Conservation (phyloP, 2,113 vertebrate species). For the Pungitius pungitius region DNA sequence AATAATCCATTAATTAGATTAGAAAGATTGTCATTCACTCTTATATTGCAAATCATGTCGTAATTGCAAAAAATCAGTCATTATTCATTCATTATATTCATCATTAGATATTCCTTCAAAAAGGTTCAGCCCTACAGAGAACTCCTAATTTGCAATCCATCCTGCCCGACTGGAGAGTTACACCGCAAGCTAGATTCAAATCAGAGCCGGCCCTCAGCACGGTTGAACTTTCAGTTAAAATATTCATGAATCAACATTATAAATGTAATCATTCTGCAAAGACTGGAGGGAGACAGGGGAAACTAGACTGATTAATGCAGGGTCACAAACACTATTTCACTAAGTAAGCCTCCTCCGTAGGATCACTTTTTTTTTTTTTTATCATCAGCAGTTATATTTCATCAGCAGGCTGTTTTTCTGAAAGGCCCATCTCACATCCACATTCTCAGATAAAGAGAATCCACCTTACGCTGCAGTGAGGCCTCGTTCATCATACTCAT, state of each 20-base stretch:
- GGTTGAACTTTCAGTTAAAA: conserved; percentile 44
- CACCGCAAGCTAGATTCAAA: conserved; percentile 25
- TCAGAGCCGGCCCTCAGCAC: conserved; percentile 18
- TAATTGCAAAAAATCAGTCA: not conserved
- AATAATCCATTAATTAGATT: no score
- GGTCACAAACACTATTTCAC: conserved; percentile 50
- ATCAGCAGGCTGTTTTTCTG: conserved; percentile 37
- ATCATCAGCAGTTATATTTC: conserved; percentile 39
- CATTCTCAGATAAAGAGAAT: conserved; percentile 27
- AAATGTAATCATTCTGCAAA: conserved; percentile 37
- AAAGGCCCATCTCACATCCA: conserved; percentile 29
- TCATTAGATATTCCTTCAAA: not conserved
- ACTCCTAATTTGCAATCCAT: conserved; percentile 18
- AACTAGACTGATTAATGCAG: conserved; percentile 57
- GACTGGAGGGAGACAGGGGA: conserved; percentile 15
- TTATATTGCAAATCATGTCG: not conserved
- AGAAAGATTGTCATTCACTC: not conserved
- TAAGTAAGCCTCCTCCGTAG: conserved; percentile 43
- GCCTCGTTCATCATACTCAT: not conserved
- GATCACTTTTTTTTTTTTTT: conserved; percentile 11
- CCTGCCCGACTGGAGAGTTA: not conserved
- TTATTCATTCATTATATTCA: not conserved
- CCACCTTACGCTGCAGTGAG: conserved; percentile 5
- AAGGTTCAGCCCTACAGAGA: not conserved
- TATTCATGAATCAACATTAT: conserved; percentile 53